These are phyloP conservation scores for Drosophila meridionalis DNA, from an alignment of 2,888 invertebrate species.

Conservation along the genomic window DNA sequence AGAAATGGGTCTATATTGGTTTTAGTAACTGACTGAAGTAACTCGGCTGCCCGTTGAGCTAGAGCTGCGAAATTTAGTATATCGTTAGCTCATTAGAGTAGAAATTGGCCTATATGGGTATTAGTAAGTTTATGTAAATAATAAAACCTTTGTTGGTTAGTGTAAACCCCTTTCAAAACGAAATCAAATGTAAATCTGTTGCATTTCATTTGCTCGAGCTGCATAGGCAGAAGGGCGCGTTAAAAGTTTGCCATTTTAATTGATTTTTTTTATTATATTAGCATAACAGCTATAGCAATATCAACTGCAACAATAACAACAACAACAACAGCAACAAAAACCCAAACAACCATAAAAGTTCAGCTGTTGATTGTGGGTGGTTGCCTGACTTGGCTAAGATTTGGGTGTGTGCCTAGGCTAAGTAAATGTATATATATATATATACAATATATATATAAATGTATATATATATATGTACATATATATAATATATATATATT, in stretches of 20 bases:
- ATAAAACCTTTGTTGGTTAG: background rate
- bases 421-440: background rate
- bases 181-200: constrained; percentile 64
- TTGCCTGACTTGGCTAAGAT: constrained; percentile 27
- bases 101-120: background rate
- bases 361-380: constrained; percentile 31
- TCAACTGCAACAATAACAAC: constrained; percentile 18
- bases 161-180: constrained; percentile 5
- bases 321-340: constrained; percentile 27
- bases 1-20: too few relatives aligned
- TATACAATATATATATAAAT: background rate
- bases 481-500: constrained; percentile 1
- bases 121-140: background rate
- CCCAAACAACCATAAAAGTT: constrained; percentile 13
- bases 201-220: constrained; percentile 61
- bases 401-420: constrained; percentile 35
- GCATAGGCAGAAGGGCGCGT: constrained; percentile 28
- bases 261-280: constrained; percentile 57
- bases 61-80: background rate
- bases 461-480: constrained; percentile 11
- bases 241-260: constrained; percentile 66
- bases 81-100: background rate
- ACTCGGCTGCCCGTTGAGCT: background rate
- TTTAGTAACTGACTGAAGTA: too few relatives aligned
- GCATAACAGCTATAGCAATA: constrained; percentile 50